A percentile compares a stretch with the other conserved stretches of the same genome.
Evolutionary conservation across 2,888 invertebrate species (phyloP).

Genomic region (Oscheius onirici): DNA sequence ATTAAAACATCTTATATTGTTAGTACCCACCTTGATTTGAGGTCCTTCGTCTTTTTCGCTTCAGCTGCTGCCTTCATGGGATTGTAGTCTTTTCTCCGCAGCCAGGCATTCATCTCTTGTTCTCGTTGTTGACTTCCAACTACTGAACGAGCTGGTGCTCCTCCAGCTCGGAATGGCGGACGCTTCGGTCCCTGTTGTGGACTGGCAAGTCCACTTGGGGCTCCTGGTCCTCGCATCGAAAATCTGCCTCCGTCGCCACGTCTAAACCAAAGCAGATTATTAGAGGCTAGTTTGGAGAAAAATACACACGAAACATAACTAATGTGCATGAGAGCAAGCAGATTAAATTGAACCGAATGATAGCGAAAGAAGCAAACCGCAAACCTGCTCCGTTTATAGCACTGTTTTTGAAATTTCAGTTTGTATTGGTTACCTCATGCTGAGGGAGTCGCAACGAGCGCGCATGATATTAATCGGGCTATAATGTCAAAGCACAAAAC

Average conservation of each 20-base stretch:
- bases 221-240: slow-evolving; percentile 74
- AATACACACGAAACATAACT: slow-evolving; percentile 20
- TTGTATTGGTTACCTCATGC: slow-evolving; percentile 20
- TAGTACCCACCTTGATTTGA: slow-evolving; percentile 50
- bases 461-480: slow-evolving; percentile 8
- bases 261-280: slow-evolving; percentile 72
- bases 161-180: slow-evolving; percentile 55
- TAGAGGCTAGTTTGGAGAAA: not conserved
- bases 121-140: slow-evolving; percentile 74
- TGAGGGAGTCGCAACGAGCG: slow-evolving; percentile 1
- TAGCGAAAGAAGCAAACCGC: slow-evolving; percentile 9
- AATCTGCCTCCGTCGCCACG: slow-evolving; percentile 79
- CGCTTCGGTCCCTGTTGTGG: slow-evolving; percentile 36
- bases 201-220: slow-evolving; percentile 33
- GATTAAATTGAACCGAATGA: slow-evolving; percentile 23
- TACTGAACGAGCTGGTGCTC: slow-evolving; percentile 14
- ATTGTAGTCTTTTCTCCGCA: slow-evolving; percentile 91
- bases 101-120: slow-evolving; percentile 92
- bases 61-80: slow-evolving; percentile 88
- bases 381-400: slow-evolving; percentile 1
- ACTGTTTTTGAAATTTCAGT: not conserved
- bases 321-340: slow-evolving; percentile 24
- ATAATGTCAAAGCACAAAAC: not conserved
- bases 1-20: not conserved
- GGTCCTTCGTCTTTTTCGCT: slow-evolving; percentile 58